phyloP scores from a whole-genome alignment of 2,888 invertebrate genomes.

The Athalia rosae region DNA sequence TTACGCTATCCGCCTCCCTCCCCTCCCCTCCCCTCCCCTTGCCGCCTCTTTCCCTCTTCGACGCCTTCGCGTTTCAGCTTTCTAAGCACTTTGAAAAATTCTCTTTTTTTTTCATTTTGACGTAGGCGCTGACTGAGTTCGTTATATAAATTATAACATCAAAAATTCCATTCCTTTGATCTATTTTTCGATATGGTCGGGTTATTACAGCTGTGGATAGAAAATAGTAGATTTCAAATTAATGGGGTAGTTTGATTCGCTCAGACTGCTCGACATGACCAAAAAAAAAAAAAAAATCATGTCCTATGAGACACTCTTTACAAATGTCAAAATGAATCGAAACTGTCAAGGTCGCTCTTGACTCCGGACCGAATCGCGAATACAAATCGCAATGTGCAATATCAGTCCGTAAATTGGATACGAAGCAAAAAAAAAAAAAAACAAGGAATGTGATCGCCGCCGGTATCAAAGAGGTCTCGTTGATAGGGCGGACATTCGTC shows the following conservation, averaged over 20 bases:
- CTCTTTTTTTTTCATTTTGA: background rate
- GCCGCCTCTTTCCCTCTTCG: too few species aligned
- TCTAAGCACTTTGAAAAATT: background rate
- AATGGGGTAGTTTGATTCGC: background rate
- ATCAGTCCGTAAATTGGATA: too few species aligned
- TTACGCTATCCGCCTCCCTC: background rate
- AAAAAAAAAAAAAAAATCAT: constrained; percentile 5
- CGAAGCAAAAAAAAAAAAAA: too few species aligned
- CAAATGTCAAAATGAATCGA: background rate
- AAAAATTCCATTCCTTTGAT: background rate
- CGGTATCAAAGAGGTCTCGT: too few species aligned
- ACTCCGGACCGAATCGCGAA: too few species aligned
- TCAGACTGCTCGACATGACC: background rate
- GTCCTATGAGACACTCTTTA: background rate
- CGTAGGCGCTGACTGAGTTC: background rate
- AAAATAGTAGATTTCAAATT: background rate
- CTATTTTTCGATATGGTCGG: background rate
- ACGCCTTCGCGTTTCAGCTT: background rate
- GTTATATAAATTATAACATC: background rate
- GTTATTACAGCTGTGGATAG: too few species aligned
- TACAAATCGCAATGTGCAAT: too few species aligned
- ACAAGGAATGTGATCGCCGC: too few species aligned
- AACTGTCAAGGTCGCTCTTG: too few species aligned
- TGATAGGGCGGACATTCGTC: too few species aligned
- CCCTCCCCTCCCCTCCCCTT: background rate